Evolutionary conservation across 2,888 invertebrate genomes (phyloP), one percentile per base, ranked within the genome.

Genomic region (Bembecia ichneumoniformis): DNA sequence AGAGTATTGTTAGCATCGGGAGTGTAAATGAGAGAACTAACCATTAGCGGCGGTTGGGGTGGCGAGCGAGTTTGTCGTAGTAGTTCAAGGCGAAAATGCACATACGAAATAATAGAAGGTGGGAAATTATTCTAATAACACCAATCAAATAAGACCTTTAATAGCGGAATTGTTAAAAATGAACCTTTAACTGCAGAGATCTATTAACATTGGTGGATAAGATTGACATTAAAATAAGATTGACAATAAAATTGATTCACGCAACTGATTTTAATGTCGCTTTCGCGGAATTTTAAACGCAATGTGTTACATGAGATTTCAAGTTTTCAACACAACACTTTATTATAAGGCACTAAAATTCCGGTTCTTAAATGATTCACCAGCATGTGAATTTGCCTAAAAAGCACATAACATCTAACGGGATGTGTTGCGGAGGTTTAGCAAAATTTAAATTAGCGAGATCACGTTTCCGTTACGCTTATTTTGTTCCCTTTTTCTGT

Each of bases 301-400:
- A 69, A 76, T 74, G 67, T 59, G 68, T 69, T 70, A 65, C 62
- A 64, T 62, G 55, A 54, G 55, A 28, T 28, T 67, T 65, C 66
- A 66, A 54, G 55, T 7, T 28, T 67, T 65, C 66, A 66, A 63
- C 64, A 68, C 62, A 60, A 68, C 67, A 67, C 70, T 62, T 62
- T 77, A 67, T 70, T 62, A 63, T 78, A 79, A 79, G 74, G 74
- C 77, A 77, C 68, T 62, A 67, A 63, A 67, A 79, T 75, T 74
- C 75, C 78, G 76, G 74, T 78, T 75, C 9, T 75, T 77, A 81
- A 68, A 64, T 81, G 79, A 83, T 71, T 82, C 81, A 81, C 64
- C 64, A 61, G 60, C 55, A 66, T 72, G 69, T 66, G 74, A 73
- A 79, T 80, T 79, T 77, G 71, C 65, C 70, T 81, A 72, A 78